These are phyloP conservation scores for Musca domestica DNA, from an alignment of 1,140 invertebrate genomes.

Conservation along the genomic window DNA sequence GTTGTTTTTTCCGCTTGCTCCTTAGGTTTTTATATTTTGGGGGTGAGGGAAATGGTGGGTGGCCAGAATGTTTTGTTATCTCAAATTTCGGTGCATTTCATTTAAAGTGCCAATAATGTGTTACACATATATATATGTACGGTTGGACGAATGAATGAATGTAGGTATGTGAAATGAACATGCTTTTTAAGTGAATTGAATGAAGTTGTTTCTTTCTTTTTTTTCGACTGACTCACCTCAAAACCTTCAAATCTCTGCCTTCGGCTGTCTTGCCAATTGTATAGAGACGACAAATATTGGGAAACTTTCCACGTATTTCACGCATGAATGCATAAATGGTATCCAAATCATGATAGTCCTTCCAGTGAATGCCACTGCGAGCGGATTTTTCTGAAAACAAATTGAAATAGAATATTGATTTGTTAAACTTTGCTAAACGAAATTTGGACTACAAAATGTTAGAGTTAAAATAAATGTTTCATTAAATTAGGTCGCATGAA, in stretches of 20 bases:
- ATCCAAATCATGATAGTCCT: conserved; percentile 66
- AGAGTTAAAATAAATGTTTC: neutral
- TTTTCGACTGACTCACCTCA: conserved; percentile 43
- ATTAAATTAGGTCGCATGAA: too few species aligned
- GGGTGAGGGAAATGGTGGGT: too few species aligned
- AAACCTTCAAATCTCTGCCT: conserved; percentile 66
- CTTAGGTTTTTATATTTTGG: too few species aligned
- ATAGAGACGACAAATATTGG: conserved; percentile 62
- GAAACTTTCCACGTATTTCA: conserved; percentile 65
- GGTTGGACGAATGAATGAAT: too few species aligned
- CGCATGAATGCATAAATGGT: conserved; percentile 68
- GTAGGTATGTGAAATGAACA: too few species aligned
- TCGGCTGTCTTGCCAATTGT: conserved; percentile 71
- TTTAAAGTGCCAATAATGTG: too few species aligned
- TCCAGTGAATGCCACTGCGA: conserved; percentile 63
- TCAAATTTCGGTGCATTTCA: too few species aligned
- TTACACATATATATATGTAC: too few species aligned
- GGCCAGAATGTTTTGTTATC: too few species aligned
- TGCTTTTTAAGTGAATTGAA: too few species aligned
- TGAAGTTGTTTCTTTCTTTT: neutral
- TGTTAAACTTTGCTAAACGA: neutral
- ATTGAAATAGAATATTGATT: neutral
- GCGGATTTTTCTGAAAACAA: conserved; percentile 38
- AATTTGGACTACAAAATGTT: neutral
- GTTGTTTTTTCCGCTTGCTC: too few species aligned